phyloP scores from a whole-genome alignment of 2,888 invertebrate genomes.

The Cotesia congregata region DNA sequence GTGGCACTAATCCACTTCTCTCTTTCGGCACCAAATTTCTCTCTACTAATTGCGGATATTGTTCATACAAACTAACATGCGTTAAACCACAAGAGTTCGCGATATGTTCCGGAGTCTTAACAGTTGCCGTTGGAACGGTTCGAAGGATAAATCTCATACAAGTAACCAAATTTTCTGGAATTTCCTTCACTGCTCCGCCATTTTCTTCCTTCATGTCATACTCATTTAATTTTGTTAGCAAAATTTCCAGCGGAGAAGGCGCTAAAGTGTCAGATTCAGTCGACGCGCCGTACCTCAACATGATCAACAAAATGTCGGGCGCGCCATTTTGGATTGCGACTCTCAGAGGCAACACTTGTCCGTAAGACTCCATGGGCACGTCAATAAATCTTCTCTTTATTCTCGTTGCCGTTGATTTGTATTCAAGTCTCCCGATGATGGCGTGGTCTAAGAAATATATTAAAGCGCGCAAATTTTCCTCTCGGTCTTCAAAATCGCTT shows the following conservation, averaged over 20 bases:
- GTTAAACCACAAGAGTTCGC: conserved; percentile 60
- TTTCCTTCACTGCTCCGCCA: conserved; percentile 71
- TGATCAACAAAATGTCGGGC: conserved; percentile 81
- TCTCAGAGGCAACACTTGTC: conserved; percentile 79
- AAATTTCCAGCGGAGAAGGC: conserved; percentile 76
- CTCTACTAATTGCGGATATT: conserved; percentile 72
- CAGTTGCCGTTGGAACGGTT: conserved; percentile 74
- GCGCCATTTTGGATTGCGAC: conserved; percentile 82
- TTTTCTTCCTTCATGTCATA: conserved; percentile 65
- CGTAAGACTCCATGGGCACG: conserved; percentile 86
- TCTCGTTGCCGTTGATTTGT: conserved; percentile 60
- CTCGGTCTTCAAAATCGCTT: conserved; percentile 83
- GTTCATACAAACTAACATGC: conserved; percentile 61
- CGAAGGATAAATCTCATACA: conserved; percentile 80
- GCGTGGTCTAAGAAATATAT: conserved; percentile 86
- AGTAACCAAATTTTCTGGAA: conserved; percentile 78
- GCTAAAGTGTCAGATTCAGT: conserved; percentile 75
- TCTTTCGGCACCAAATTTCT: conserved; percentile 75
- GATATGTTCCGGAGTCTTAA: conserved; percentile 62
- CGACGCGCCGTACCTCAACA: conserved; percentile 74
- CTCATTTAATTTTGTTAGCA: conserved; percentile 78
- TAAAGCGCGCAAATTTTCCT: conserved; percentile 83
- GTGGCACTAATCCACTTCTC: conserved; percentile 76
- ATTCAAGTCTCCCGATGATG: conserved; percentile 76
- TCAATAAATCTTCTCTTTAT: conserved; percentile 78